These are phyloP conservation scores for Myrmophylax atrothorax DNA, from an alignment of 2,113 vertebrate species.

Conservation along the genomic window DNA sequence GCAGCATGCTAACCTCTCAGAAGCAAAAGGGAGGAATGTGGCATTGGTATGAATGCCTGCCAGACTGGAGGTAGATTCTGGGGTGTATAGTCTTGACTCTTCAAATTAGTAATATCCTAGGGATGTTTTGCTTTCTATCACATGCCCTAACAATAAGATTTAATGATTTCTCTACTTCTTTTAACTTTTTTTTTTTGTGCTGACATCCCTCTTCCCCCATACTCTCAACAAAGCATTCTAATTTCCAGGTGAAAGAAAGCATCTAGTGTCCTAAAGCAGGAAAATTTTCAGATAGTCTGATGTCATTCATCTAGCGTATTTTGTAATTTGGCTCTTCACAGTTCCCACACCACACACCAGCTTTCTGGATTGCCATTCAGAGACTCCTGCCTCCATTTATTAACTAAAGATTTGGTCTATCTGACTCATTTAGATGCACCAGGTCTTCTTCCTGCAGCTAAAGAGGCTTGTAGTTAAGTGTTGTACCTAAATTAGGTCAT, in stretches of 20 bases:
- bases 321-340: not conserved
- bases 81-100: not conserved
- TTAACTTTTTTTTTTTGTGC: not conserved
- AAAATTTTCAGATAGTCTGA: not conserved
- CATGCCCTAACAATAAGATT: not conserved
- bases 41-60: not conserved
- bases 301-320: not conserved
- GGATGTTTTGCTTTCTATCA: not conserved
- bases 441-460: not conserved
- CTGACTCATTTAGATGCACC: not conserved
- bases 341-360: not conserved
- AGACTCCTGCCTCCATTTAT: not conserved
- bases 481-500: not conserved
- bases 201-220: not conserved
- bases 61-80: not conserved
- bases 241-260: not conserved
- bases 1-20: not conserved
- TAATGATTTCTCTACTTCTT: not conserved
- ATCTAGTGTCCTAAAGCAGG: not conserved
- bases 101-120: not conserved
- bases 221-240: not conserved
- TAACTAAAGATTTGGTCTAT: not conserved
- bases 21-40: not conserved
- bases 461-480: not conserved
- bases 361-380: not conserved